Conservation (phyloP, 1,140 invertebrate genomes). For the Hetaerina americana region DNA sequence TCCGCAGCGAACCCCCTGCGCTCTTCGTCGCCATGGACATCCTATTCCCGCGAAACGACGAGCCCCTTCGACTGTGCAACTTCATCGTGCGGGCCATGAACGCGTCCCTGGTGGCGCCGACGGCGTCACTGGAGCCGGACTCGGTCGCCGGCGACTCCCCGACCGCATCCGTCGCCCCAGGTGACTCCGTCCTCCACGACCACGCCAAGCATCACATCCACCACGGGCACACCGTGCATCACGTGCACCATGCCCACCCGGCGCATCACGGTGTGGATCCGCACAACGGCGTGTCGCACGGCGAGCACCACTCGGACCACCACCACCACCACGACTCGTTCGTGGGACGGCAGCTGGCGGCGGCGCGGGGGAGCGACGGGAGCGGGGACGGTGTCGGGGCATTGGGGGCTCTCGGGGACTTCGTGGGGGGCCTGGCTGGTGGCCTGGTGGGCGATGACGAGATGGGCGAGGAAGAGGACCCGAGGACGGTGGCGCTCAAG, state of each 20-base stretch:
- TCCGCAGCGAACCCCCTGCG: too few species aligned
- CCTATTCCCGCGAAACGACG: neutral
- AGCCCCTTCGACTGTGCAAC: neutral
- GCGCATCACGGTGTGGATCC: neutral
- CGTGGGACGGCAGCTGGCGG: neutral
- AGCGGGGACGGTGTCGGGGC: neutral
- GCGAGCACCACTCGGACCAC: neutral
- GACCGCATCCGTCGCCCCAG: neutral
- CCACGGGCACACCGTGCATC: neutral
- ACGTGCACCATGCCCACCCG: neutral
- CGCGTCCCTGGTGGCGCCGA: neutral
- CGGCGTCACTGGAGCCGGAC: neutral
- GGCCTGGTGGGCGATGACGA: neutral
- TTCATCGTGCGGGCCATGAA: neutral
- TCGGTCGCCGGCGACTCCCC: neutral
- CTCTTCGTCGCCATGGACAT: neutral
- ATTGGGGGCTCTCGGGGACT: neutral
- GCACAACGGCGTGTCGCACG: neutral
- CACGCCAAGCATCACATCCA: neutral
- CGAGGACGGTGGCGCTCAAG: conserved; percentile 41
- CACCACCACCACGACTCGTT: neutral
- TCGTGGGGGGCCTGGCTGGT: neutral
- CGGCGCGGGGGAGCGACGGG: neutral
- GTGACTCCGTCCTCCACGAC: neutral
- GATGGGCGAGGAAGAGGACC: conserved; percentile 32